Conservation (phyloP, 2,113 vertebrate species). For the Hippocampus guttulatus region DNA sequence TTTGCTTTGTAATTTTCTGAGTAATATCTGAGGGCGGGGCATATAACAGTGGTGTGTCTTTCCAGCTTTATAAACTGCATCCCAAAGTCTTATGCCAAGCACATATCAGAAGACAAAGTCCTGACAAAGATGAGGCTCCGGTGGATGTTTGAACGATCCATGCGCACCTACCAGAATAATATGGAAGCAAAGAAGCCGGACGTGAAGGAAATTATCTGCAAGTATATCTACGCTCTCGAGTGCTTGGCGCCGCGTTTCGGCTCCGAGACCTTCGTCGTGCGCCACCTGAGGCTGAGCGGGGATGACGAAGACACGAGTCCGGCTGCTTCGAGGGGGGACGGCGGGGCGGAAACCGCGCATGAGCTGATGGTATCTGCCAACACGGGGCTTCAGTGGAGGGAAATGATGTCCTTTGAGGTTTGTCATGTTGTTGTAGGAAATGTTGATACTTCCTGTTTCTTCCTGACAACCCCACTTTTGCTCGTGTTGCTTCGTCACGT, state of each 20-base stretch:
- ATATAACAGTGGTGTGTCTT: background rate
- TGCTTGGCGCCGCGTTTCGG: constrained; percentile 77
- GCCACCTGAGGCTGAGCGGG: constrained; percentile 54
- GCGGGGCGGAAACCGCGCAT: constrained; percentile 47
- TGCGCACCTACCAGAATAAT: constrained; percentile 79
- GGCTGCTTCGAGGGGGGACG: constrained; percentile 27
- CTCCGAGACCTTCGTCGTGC: constrained; percentile 64
- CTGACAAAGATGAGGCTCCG: constrained; percentile 79
- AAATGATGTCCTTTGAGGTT: constrained; percentile 48
- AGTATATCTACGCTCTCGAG: constrained; percentile 87
- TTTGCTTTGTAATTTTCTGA: background rate
- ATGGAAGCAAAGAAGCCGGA: constrained; percentile 69
- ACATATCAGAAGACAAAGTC: constrained; percentile 75
- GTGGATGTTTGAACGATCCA: constrained; percentile 77
- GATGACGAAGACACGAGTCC: constrained; percentile 64
- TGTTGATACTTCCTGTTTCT: background rate
- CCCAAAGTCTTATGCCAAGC: constrained; percentile 78
- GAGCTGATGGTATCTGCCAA: constrained; percentile 79
- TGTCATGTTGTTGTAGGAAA: background rate
- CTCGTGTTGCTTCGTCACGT: constrained; percentile 16
- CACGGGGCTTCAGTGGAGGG: constrained; percentile 80
- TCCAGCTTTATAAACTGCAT: constrained; percentile 84
- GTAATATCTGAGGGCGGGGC: background rate
- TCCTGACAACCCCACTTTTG: background rate
- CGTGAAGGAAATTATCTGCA: constrained; percentile 80